Evolutionary conservation across 2,113 vertebrate genomes (phyloP).

Genomic region (Talpa occidentalis): DNA sequence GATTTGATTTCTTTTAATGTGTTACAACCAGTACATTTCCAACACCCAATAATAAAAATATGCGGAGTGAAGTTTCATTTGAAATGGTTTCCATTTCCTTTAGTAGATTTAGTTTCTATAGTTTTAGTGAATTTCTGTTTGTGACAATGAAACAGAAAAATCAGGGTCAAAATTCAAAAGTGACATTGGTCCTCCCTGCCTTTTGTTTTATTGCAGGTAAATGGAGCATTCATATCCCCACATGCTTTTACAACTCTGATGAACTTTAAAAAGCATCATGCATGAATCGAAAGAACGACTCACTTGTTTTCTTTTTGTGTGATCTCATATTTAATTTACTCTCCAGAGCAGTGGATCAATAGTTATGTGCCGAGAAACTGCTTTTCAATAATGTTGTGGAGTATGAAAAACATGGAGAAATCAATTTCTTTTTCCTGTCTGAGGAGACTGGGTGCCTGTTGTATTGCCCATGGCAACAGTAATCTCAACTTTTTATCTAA

Average conservation of each 20-base stretch:
- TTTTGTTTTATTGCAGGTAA: slow-evolving; percentile 44
- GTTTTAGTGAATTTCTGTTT: slow-evolving; percentile 21
- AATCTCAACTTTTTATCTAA: slow-evolving; percentile 40
- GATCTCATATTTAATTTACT: slow-evolving; percentile 58
- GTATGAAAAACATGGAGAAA: slow-evolving; percentile 20
- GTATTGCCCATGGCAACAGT: not conserved
- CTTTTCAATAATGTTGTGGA: slow-evolving; percentile 29
- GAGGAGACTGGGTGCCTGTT: not conserved
- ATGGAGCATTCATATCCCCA: not conserved
- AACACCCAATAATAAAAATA: not conserved
- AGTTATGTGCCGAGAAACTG: slow-evolving; percentile 42
- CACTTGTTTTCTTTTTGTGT: not conserved
- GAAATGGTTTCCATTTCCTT: not conserved
- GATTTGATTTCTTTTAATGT: not conserved
- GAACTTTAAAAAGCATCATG: slow-evolving; percentile 35
- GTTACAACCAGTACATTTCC: not conserved
- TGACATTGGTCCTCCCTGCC: not conserved
- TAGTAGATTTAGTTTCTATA: not conserved
- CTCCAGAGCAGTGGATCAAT: slow-evolving; percentile 46
- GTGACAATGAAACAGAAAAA: not conserved
- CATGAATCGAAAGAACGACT: slow-evolving; percentile 30
- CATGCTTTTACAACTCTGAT: slow-evolving; percentile 11
- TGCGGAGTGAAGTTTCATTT: not conserved
- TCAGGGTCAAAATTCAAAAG: slow-evolving; percentile 11
- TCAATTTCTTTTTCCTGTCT: slow-evolving; percentile 58